Base-by-base conservation (phyloP, 2,888 invertebrate genomes). In the Oligia latruncula region DNA sequence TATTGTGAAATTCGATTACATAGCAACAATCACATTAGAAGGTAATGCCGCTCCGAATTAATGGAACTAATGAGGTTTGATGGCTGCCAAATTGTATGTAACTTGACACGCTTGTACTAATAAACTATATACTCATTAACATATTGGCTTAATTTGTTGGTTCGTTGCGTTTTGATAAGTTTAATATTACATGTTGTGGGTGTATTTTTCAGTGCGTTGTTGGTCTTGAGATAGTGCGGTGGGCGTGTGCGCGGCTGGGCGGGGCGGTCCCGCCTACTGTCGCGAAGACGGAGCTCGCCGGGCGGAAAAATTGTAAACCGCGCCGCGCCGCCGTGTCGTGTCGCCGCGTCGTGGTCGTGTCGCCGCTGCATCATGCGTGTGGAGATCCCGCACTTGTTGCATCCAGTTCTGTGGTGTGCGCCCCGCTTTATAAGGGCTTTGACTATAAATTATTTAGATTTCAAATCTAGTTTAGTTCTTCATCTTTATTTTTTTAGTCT, bases 181-280 rank as follows among this genome's bases (percentile, higher is more conserved):
- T 60, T 81, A 78, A 62, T 78, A 71, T 82, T 81, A 79, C 87
- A 70, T 72, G n/a, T 79, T 72, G 74, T 81, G 66, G 79, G 71
- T 80, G 77, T 77, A 80, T 83, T 84, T 88, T 78, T 86, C 75
- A 81, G 77, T 64, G 60, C 76, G 78, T 78, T 83, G 77, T 86
- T 75, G 74, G 75, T 90, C 90, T 91, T 86, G 91, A 95, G 95
- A 94, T 88, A 88, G 86, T 89, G 91, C 83, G 83, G 92, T 93
- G 95, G 96, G 96, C 96, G 96, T 95, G 93, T 88, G 90, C 88
- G 74, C 76, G 88, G 87, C 92, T 94, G 94, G 96, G 96, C 96
- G 96, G 92, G 94, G 92, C 94, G 91, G 91, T 88, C 86, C 94
- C 96, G 95, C 95, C 95, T 90, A 91, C 91, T 89, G 92, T 93